Evolutionary conservation across 2,113 vertebrate species (phyloP).

Genomic region (Otis tarda): DNA sequence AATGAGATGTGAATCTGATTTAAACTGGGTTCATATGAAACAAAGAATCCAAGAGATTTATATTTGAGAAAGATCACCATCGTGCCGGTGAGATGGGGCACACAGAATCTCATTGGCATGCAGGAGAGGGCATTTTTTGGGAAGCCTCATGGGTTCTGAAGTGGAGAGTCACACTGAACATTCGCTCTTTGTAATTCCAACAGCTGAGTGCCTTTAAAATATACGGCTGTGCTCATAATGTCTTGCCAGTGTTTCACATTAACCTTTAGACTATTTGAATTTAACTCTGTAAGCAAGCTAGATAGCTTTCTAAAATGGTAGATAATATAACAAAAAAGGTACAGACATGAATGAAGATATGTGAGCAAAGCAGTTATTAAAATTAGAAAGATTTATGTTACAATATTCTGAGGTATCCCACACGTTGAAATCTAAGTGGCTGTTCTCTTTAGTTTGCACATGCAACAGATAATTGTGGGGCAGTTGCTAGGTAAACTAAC

Average conservation of each 20-base stretch:
- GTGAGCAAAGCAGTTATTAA: conserved; percentile 62
- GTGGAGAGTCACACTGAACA: not conserved
- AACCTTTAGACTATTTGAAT: conserved; percentile 67
- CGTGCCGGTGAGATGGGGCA: not conserved
- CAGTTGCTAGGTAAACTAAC: not conserved
- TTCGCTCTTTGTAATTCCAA: not conserved
- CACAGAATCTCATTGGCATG: not conserved
- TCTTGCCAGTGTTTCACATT: conserved; percentile 50
- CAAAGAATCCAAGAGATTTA: not conserved
- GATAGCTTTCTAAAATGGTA: conserved; percentile 55
- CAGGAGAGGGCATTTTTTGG: not conserved
- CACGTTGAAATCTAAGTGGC: not conserved
- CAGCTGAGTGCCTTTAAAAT: conserved; percentile 43
- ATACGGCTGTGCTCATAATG: conserved; percentile 44
- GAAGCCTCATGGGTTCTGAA: not conserved
- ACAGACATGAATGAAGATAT: conserved; percentile 24
- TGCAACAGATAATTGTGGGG: not conserved
- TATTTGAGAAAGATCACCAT: not conserved
- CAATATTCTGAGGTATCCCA: not conserved
- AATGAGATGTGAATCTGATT: not conserved
- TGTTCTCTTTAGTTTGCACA: not conserved
- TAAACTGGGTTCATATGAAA: not conserved
- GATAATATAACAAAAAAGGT: conserved; percentile 59
- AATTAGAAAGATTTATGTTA: conserved; percentile 29
- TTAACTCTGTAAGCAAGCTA: conserved; percentile 63